Base-by-base conservation (phyloP, 2,888 invertebrate species). In the Pimpla rufipes region DNA sequence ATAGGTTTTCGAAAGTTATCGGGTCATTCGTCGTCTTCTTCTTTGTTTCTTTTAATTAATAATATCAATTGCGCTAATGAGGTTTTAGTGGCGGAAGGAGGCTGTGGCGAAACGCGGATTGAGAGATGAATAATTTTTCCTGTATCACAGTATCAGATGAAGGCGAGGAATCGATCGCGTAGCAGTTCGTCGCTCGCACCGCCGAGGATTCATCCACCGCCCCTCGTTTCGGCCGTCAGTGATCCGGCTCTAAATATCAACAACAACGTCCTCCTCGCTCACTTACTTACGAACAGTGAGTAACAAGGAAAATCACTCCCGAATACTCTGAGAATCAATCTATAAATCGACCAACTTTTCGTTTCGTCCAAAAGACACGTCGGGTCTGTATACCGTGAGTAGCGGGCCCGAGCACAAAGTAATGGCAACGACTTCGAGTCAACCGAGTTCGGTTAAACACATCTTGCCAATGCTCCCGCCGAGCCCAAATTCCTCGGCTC, bases 181-280 rank as follows among this genome's bases (percentile, higher is more conserved):
- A 95, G 95, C 87, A 95, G 95, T 85, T 95, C 95, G 5, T 93
- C 93, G 57, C 88, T 93, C 77, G 90, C 94, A 50, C 93, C 94
- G 79, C 93, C 94, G 55, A 91, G 94, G 71, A 93, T 94, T 87
- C 92, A 94, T 86, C 95, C 94, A 21, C 94, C 95, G 79, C 96
- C 96, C 84, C 94, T 97, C 87, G 95, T 96, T 88, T 95, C 96
- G 88, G 96, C 97, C 62, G 95, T 96, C 79, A 97, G 97, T 92
- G 97, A 97, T 94, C 97, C 97, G 66, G 95, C 96, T 88, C 94
- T 97, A 85, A 94, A 94, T 88, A 87, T 95, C 86, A 95, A 95
- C 88, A 94, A 95, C 89, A 97, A 97, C 94, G 96, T 97, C 75
- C 95, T 97, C 92, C 95, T 98, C 82, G 97, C 98, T 64, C 97